These are phyloP conservation scores for Marasmarcha lunaedactyla DNA, from an alignment of 2,888 invertebrate species.

Conservation along the genomic window DNA sequence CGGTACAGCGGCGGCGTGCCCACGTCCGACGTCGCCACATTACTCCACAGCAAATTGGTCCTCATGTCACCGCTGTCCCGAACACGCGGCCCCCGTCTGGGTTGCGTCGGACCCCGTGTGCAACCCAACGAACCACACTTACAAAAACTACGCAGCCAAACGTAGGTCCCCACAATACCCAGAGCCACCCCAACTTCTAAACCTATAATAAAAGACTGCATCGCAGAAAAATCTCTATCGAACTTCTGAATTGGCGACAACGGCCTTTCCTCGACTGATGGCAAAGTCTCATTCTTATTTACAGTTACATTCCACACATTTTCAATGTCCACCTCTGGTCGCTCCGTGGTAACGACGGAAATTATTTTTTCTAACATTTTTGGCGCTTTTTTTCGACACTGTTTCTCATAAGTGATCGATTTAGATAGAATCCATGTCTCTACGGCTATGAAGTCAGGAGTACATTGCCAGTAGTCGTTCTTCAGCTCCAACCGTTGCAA, in stretches of 20 bases:
- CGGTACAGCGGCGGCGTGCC: constrained; percentile 52
- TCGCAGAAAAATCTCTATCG: constrained; percentile 50
- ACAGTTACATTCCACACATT: constrained; percentile 49
- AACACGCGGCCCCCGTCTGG: constrained; percentile 25
- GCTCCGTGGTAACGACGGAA: constrained; percentile 43
- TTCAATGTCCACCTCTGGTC: constrained; percentile 42
- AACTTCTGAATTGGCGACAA: constrained; percentile 46
- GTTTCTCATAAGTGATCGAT: constrained; percentile 53
- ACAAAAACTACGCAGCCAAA: constrained; percentile 49
- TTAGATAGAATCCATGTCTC: constrained; percentile 47
- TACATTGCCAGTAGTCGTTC: constrained; percentile 71
- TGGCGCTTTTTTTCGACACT: constrained; percentile 41
- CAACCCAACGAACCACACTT: constrained; percentile 33
- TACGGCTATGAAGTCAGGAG: constrained; percentile 42
- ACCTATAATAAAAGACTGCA: constrained; percentile 54
- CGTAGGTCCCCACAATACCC: constrained; percentile 51
- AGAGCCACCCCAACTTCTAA: constrained; percentile 50
- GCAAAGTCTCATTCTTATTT: constrained; percentile 22
- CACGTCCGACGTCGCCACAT: constrained; percentile 36
- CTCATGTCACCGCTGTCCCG: constrained; percentile 41
- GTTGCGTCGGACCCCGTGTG: constrained; percentile 25
- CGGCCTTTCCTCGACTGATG: constrained; percentile 19
- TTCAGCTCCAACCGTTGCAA: constrained; percentile 62
- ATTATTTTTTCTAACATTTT: constrained; percentile 72
- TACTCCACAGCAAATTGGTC: constrained; percentile 48